Percentiles rank a stretch among this genome's conserved stretches.
phyloP scores from a whole-genome alignment of 2,888 invertebrate species.

The Seira ritae region DNA sequence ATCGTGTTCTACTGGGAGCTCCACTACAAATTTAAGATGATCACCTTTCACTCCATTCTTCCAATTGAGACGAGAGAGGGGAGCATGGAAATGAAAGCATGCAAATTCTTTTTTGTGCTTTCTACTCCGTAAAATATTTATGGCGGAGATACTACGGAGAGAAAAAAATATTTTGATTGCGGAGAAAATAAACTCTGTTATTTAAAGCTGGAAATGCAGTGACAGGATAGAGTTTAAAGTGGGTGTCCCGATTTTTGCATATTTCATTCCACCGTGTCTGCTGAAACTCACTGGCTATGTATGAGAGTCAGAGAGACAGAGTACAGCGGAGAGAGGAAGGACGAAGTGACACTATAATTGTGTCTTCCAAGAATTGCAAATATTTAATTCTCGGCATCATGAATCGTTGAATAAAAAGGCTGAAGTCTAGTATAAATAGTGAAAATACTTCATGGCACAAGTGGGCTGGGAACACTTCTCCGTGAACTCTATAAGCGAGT shows the following conservation, averaged over 20 bases:
- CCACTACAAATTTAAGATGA: constrained; percentile 40
- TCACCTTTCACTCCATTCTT: constrained; percentile 17
- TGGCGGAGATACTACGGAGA: not conserved
- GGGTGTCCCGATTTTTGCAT: constrained; percentile 10
- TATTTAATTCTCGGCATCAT: no score
- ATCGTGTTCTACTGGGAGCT: constrained; percentile 33
- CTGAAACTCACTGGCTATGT: not conserved
- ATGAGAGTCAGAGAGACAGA: not conserved
- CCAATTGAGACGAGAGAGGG: not conserved
- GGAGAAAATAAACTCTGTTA: not conserved
- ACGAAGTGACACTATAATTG: not conserved
- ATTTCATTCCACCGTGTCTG: not conserved
- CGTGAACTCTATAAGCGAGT: no score
- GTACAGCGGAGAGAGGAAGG: no score
- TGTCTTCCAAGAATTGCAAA: not conserved
- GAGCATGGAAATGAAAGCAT: constrained; percentile 42
- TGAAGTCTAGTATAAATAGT: no score
- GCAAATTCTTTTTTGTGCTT: constrained; percentile 25
- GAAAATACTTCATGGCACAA: no score
- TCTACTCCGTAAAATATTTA: constrained; percentile 3
- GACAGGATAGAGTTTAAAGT: not conserved
- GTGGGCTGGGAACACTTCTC: no score
- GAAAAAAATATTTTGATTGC: not conserved
- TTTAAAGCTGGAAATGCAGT: not conserved
- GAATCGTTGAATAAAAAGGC: no score